Percentiles rank a stretch among this genome's conserved stretches.
Evolutionary conservation across 2,797 vertebrate species (phyloP).

Genomic region (Parotocinclus haroldoi): DNA sequence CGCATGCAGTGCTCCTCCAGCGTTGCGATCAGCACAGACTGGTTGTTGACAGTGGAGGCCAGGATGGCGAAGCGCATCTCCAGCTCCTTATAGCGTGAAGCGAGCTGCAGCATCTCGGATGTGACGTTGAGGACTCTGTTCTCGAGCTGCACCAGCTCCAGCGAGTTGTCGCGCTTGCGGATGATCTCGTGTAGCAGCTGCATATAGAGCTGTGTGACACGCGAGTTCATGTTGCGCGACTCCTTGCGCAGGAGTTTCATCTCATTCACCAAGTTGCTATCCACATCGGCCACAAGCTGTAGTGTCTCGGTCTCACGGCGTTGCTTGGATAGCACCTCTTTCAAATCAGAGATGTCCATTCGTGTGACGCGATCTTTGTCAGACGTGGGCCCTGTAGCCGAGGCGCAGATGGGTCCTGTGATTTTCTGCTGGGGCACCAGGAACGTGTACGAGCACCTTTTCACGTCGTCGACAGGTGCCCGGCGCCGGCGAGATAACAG

Average conservation of each 20-base stretch:
- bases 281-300: conserved; percentile 92
- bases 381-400: conserved; percentile 76
- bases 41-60: conserved; percentile 92
- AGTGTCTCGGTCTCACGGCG: conserved; percentile 90
- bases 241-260: conserved; percentile 96
- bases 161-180: conserved; percentile 93
- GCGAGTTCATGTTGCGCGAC: conserved; percentile 98
- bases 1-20: conserved; percentile 92
- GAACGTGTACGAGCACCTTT: conserved; percentile 95
- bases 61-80: conserved; percentile 83
- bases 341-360: conserved; percentile 92
- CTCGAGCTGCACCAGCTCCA: conserved; percentile 94
- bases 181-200: conserved; percentile 98
- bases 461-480: conserved; percentile 61
- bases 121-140: conserved; percentile 95
- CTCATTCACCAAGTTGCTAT: conserved; percentile 95
- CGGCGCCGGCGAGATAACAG: conserved; percentile 63
- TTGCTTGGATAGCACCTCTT: conserved; percentile 90
- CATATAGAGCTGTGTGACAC: conserved; percentile 98
- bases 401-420: conserved; percentile 95
- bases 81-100: conserved; percentile 89
- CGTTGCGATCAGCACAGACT: conserved; percentile 85
- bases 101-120: conserved; percentile 90
- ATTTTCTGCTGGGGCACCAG: conserved; percentile 93
- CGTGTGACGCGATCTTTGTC: conserved; percentile 90